Base-by-base conservation (phyloP, 2,888 invertebrate genomes). In the Creontiades dilutus region DNA sequence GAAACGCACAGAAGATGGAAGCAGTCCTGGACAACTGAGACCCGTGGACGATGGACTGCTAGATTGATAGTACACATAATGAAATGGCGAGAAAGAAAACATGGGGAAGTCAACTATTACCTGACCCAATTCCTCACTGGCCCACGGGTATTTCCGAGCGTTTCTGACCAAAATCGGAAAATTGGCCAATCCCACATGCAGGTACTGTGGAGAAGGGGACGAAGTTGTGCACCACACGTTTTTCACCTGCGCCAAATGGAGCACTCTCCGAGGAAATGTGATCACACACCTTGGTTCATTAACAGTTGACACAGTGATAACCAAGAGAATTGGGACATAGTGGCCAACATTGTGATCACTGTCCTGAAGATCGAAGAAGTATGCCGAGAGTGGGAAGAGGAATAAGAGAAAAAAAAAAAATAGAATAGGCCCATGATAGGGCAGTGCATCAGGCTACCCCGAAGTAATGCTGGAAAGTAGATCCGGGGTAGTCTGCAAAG, bases 51-150 rank as follows among this genome's bases (percentile, higher is more conserved):
- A 80, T 92, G 91, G 92, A 92, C 92, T 5, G 68, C 55, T 13
- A 88, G 84, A 48, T 61, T 92, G 0, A 91, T 92, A 0, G 89
- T 27, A 0, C 12, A 86, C 46, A 27, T 91, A 27, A 90, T n/a
- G 82, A 16, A 91, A 91, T 4, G 92, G 91, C 7, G 91, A 4
- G 37, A 57, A 16, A 57, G 57, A 19, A n/a, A 19, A 19, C 9
- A n/a, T 19, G 57, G 57, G 0, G 91, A 91, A 57, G 90, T 91
- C 7, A 87, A 90, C 27, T 92, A 89, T 80, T 91, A 91, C 90
- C 23, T 92, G 0, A 92, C 91, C 9, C 92, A 92, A 85, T 80
- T 92, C 23, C 90, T 2, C 2, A 37, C 37, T 4, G 37, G 37
- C n/a, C 2, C 2, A 37, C 7, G 37, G 37, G 52, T 52, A 52